Conservation (phyloP, 2,888 invertebrate species). For the Geophilus truncorum region DNA sequence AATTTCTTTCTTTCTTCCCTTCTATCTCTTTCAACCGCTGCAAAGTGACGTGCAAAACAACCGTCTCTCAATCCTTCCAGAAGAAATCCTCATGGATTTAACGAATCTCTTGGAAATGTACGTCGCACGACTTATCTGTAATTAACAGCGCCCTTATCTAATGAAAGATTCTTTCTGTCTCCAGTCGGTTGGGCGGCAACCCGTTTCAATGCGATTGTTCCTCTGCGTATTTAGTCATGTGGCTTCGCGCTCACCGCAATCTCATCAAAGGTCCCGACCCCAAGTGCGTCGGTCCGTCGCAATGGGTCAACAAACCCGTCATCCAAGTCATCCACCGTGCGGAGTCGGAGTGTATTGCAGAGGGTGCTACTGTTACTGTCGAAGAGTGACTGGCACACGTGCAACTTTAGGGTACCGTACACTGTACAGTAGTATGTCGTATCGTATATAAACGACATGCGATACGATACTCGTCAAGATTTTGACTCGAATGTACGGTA, state of each 20-base stretch:
- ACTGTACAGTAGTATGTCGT: too few relatives aligned
- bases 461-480: too few relatives aligned
- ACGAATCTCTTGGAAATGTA: background rate
- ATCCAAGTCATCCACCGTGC: background rate
- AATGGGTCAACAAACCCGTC: background rate
- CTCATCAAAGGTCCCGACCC: background rate
- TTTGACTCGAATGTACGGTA: too few relatives aligned
- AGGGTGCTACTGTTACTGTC: too few relatives aligned
- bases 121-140: background rate
- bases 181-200: constrained; percentile 4
- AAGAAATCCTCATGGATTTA: background rate
- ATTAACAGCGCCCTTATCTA: background rate
- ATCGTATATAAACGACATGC: too few relatives aligned
- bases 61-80: background rate
- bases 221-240: background rate
- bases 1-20: background rate
- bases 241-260: background rate
- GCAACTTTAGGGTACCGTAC: too few relatives aligned
- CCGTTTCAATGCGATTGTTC: constrained; percentile 27
- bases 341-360: background rate
- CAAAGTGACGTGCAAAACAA: background rate
- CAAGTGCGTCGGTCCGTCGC: background rate
- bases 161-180: background rate
- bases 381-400: too few relatives aligned
- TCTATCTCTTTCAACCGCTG: background rate